Evolutionary conservation across 2,888 invertebrate genomes (phyloP), one percentile per base, ranked within the genome.

Genomic region (Hirtodrosophila cameraria): DNA sequence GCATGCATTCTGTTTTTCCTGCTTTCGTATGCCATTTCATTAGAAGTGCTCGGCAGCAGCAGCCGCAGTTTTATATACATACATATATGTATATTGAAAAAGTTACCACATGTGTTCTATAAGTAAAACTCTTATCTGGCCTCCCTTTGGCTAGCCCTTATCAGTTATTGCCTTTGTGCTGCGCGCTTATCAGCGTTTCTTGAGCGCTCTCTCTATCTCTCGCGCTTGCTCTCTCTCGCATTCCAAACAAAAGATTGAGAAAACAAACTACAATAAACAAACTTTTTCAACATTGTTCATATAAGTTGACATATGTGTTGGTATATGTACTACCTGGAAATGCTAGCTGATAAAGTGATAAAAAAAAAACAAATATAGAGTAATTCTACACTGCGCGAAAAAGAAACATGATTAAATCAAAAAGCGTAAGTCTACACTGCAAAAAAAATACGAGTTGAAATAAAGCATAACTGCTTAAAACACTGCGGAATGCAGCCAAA

Each of bases 211-310:
- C 38, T 41, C 49, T 31, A 35, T 55, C 52, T 39, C 42, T 15
- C 36, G 9, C 64, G 9, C 12, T 48, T 13, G 11, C 39, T 30
- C 39, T 64, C 63, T 30, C 41, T 15, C 39, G 39, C 60, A 77
- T 60, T 42, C 25, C 48, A 68, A 82, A 84, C 81, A 81, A 86
- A 82, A 75, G 81, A 82, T 82, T 82, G 85, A 82, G 81, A 85
- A 84, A 81, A 81, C 81, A 82, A 82, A 82, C 81, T 82, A n/a
- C n/a, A n/a, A n/a, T n/a, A 54, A 43, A 61, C 59, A 71, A 58
- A n/a, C n/a, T 36, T 63, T 42, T 50, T 59, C 54, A 48, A 50
- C 12, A 18, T 45, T 45, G 35, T 23, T 38, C 8, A 18, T 28
- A 53, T 13, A 23, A 64, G 49, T 42, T 49, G 35, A 30, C 46